Conservation (phyloP, 2,888 invertebrate genomes). For the Sympetrum striolatum region DNA sequence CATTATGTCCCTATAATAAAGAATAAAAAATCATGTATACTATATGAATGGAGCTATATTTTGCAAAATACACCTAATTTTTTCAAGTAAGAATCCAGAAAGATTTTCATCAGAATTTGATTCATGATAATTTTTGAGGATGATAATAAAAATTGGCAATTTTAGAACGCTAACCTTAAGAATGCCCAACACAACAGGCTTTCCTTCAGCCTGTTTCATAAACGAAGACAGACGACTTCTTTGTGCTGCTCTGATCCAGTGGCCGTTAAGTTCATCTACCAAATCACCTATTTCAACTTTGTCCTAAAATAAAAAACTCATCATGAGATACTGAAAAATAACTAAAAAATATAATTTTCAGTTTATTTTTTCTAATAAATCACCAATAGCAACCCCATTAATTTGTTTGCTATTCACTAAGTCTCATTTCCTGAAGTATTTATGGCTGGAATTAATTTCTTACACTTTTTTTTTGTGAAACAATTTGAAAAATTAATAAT, state of each 20-base stretch:
- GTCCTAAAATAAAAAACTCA: conserved; percentile 58
- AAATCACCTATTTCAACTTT: conserved; percentile 69
- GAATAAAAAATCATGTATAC: background rate
- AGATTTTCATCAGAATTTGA: background rate
- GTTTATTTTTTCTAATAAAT: no score
- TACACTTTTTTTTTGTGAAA: no score
- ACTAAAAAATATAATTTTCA: background rate
- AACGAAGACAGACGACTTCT: conserved; percentile 62
- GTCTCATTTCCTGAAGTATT: no score
- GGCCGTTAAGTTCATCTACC: conserved; percentile 69
- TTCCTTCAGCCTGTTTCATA: conserved; percentile 59
- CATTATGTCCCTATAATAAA: conserved; percentile 52
- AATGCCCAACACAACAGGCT: conserved; percentile 62
- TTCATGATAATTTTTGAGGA: background rate
- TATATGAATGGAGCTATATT: background rate
- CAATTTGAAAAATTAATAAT: no score
- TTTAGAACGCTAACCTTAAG: conserved; percentile 61
- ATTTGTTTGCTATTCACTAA: no score
- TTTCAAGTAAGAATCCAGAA: background rate
- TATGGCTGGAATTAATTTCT: no score
- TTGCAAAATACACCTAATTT: background rate
- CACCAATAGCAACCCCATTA: no score
- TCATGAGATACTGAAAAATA: conserved; percentile 47
- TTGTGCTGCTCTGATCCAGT: conserved; percentile 59
- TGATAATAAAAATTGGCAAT: background rate